A percentile compares a stretch with the other conserved stretches of the same genome.
Evolutionary conservation across 2,888 invertebrate genomes (phyloP).

Genomic region (Pristionchus fissidentatus): DNA sequence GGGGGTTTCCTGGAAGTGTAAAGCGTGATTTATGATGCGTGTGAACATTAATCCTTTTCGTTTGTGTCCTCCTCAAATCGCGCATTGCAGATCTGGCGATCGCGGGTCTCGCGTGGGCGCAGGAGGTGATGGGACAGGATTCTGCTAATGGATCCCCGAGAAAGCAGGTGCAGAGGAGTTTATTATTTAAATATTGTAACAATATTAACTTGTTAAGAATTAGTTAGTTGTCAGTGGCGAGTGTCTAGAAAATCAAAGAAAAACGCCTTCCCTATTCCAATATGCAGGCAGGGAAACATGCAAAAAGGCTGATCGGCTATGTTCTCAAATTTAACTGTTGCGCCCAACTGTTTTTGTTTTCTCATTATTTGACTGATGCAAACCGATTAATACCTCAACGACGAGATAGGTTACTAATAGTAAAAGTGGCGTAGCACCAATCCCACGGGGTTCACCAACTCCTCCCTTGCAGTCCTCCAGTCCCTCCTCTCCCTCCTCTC

Average conservation of each 20-base stretch:
- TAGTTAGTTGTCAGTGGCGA: too few species aligned
- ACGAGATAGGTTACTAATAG: too few species aligned
- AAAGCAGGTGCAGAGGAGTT: neutral
- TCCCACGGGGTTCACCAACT: constrained; percentile 2
- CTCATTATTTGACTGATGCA: too few species aligned
- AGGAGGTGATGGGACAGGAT: constrained; percentile 47
- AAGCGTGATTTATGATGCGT: too few species aligned
- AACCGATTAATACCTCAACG: too few species aligned
- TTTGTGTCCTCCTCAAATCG: neutral
- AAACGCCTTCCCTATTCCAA: too few species aligned
- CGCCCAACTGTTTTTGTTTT: too few species aligned
- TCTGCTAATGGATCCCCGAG: neutral
- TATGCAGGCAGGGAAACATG: too few species aligned
- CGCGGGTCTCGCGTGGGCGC: constrained; percentile 52
- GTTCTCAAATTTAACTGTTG: too few species aligned
- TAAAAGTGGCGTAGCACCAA: too few species aligned
- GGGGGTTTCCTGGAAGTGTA: neutral
- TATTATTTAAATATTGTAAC: too few species aligned
- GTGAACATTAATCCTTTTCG: neutral
- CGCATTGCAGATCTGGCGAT: constrained; percentile 59
- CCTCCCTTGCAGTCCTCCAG: constrained; percentile 50
- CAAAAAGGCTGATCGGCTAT: too few species aligned
- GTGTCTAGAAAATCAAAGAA: neutral
- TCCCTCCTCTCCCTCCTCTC: neutral
- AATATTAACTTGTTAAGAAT: constrained; percentile 46